Evolutionary conservation across 2,797 vertebrate species (phyloP).

Genomic region (Aplochiton taeniatus): DNA sequence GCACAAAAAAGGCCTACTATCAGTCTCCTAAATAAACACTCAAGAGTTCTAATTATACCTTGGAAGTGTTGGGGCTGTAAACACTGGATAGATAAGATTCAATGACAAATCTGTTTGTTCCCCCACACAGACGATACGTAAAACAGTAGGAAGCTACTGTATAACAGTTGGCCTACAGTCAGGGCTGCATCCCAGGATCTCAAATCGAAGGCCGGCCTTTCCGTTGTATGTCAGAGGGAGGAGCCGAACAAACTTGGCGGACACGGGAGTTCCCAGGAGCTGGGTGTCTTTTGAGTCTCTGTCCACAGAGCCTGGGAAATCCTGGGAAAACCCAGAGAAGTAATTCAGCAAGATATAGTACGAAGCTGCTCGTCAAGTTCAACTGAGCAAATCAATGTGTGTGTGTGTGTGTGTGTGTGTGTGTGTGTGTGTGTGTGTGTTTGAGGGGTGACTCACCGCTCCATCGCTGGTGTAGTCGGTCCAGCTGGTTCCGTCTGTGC

Average conservation of each 20-base stretch:
- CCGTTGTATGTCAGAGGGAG: constrained; percentile 59
- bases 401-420: background rate
- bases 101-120: no score
- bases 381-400: background rate
- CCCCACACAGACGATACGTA: background rate
- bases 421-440: rapidly evolving
- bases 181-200: constrained; percentile 75
- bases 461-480: constrained; percentile 67
- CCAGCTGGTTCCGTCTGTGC: constrained; percentile 64
- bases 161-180: constrained; percentile 73
- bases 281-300: constrained; percentile 62
- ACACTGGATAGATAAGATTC: no score
- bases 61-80: no score
- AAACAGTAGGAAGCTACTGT: background rate
- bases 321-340: constrained; percentile 48
- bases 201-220: constrained; percentile 73
- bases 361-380: background rate
- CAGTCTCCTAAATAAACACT: background rate
- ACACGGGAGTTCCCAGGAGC: constrained; percentile 72
- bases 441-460: constrained; percentile 49
- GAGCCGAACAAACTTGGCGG: constrained; percentile 67
- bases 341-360: background rate
- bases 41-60: background rate
- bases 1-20: background rate
- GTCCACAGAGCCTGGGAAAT: constrained; percentile 68